phyloP scores from a whole-genome alignment of 2,113 vertebrate species.

The Dolichallabes microphthalmus region DNA sequence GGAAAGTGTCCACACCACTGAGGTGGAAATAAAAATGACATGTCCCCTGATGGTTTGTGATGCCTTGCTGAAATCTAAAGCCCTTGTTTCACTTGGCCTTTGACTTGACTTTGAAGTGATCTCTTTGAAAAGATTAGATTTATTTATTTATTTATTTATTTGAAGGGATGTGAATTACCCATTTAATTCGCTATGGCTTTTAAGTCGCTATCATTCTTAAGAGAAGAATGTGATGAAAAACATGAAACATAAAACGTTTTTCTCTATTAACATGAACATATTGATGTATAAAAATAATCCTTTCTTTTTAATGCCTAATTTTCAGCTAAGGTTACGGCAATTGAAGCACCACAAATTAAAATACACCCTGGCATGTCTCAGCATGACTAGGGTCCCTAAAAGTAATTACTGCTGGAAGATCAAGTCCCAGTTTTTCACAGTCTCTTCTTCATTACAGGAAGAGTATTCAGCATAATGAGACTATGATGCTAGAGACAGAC shows the following conservation, averaged over 20 bases:
- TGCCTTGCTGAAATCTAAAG: constrained; percentile 33
- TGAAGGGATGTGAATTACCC: neutral
- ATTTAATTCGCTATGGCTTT: neutral
- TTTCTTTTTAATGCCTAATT: constrained; percentile 6
- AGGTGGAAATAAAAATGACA: constrained; percentile 57
- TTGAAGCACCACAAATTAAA: neutral
- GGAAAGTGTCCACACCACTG: constrained; percentile 60
- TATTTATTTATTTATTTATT: constrained; percentile 41
- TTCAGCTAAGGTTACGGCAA: neutral
- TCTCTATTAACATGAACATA: neutral
- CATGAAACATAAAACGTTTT: neutral
- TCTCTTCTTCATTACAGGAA: constrained; percentile 12
- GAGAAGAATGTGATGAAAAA: neutral
- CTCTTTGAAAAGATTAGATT: constrained; percentile 8
- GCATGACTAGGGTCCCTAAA: constrained; percentile 12
- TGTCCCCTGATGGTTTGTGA: constrained; percentile 28
- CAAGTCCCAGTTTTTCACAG: constrained; percentile 9
- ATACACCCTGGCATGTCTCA: neutral
- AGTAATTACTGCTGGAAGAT: constrained; percentile 34
- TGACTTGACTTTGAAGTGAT: constrained; percentile 17
- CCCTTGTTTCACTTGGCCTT: constrained; percentile 14
- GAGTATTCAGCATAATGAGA: neutral
- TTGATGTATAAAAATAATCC: neutral
- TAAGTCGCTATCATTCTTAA: neutral
- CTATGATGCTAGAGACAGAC: neutral